A percentile compares a stretch with the other conserved stretches of the same genome.
Conservation (phyloP, 2,888 invertebrate species). For the Geophilus truncorum region DNA sequence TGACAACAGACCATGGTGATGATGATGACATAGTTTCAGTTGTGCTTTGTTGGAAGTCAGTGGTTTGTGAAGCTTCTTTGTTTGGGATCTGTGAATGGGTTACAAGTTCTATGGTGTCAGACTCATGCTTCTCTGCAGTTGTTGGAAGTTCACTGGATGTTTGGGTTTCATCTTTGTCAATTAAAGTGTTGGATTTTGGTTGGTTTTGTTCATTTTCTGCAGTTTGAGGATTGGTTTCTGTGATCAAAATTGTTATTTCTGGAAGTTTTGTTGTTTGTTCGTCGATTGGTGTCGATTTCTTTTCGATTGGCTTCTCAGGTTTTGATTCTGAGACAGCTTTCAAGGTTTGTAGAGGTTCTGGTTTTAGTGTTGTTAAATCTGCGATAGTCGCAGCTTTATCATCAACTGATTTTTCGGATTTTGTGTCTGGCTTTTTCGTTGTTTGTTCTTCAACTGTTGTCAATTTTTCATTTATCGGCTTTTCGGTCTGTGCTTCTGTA, state of each 20-base stretch:
- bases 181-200: not conserved
- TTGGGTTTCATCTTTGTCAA: not conserved
- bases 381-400: not conserved
- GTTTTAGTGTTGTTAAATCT: not conserved
- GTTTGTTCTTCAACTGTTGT: no score
- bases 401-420: not conserved
- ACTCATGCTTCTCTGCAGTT: not conserved
- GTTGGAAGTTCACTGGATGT: not conserved
- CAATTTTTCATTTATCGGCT: no score
- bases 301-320: no score
- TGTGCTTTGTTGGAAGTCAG: not conserved
- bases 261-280: no score
- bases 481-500: no score
- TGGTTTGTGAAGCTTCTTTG: not conserved
- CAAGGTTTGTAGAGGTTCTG: not conserved
- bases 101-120: not conserved
- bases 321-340: no score
- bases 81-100: not conserved
- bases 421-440: not conserved
- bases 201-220: no score
- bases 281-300: no score
- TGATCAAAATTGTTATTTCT: no score
- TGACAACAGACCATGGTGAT: not conserved
- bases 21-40: slow-evolving; percentile 13
- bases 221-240: no score